phyloP scores from a whole-genome alignment of 2,888 invertebrate species.

The Monoplex corrugatus region DNA sequence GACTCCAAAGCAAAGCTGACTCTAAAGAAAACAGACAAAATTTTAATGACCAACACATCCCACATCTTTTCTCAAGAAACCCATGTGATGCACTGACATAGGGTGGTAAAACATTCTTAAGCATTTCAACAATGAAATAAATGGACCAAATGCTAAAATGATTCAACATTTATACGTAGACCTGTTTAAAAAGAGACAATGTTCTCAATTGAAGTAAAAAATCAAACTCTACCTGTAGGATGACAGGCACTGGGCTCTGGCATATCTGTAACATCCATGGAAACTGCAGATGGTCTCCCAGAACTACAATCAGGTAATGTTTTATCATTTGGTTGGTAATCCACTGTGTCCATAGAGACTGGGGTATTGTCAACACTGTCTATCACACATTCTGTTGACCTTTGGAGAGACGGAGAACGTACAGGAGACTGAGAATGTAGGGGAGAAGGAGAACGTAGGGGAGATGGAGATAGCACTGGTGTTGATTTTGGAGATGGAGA shows the following conservation, averaged over 20 bases:
- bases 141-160: not conserved
- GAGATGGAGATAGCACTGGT: not conserved
- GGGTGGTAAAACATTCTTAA: no score
- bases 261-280: not conserved
- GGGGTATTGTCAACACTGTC: not conserved
- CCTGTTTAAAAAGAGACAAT: not conserved
- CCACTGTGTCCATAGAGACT: not conserved
- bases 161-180: no score
- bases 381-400: not conserved
- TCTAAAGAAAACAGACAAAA: no score
- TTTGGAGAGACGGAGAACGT: not conserved
- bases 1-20: no score
- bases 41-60: no score
- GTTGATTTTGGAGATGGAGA: slow-evolving; percentile 29
- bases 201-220: not conserved
- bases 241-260: not conserved
- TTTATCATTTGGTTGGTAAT: not conserved
- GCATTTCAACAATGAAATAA: not conserved
- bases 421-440: not conserved
- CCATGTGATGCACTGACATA: no score
- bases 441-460: not conserved
- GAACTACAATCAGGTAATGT: not conserved
- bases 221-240: not conserved
- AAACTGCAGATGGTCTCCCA: not conserved
- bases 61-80: no score